A percentile compares a stretch with the other conserved stretches of the same genome.
Evolutionary conservation across 2,797 vertebrate genomes (phyloP).

Genomic region (Acropternis orthonyx): DNA sequence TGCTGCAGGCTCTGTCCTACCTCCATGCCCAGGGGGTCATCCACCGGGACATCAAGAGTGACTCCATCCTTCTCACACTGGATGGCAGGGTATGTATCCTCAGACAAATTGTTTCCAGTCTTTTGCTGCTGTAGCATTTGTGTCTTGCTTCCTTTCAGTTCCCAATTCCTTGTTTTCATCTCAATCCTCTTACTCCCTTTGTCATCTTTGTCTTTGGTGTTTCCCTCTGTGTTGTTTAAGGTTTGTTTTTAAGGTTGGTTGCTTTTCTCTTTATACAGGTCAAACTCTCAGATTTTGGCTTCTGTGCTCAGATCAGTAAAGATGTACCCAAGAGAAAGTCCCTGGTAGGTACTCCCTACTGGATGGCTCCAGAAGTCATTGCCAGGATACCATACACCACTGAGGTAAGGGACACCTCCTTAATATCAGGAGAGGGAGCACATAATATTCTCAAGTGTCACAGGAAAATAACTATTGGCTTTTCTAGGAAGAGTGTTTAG

Average conservation of each 20-base stretch:
- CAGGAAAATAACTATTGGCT: not conserved
- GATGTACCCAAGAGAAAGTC: conserved; percentile 97
- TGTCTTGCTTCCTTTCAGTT: not conserved
- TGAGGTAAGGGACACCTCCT: conserved; percentile 79
- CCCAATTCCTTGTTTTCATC: not conserved
- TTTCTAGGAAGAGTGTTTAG: not conserved
- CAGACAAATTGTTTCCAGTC: not conserved
- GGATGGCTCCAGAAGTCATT: conserved; percentile 99
- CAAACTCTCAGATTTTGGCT: conserved; percentile 98
- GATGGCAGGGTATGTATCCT: conserved; percentile 87
- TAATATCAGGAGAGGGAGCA: not conserved
- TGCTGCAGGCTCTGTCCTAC: conserved; percentile 94
- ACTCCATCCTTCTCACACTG: conserved; percentile 94
- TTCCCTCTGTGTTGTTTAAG: not conserved
- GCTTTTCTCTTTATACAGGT: conserved; percentile 78
- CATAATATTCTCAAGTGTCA: not conserved
- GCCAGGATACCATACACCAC: conserved; percentile 95
- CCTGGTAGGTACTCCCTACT: conserved; percentile 96
- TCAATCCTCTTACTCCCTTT: accelerated
- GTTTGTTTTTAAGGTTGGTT: not conserved
- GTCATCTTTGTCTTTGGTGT: not conserved
- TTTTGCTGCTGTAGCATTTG: not conserved
- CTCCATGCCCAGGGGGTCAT: conserved; percentile 98
- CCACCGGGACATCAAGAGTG: conserved; percentile 98
- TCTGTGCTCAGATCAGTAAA: conserved; percentile 99